Evolutionary conservation across 2,888 invertebrate species (phyloP).

Genomic region (Chaetogeoica ovagalla): DNA sequence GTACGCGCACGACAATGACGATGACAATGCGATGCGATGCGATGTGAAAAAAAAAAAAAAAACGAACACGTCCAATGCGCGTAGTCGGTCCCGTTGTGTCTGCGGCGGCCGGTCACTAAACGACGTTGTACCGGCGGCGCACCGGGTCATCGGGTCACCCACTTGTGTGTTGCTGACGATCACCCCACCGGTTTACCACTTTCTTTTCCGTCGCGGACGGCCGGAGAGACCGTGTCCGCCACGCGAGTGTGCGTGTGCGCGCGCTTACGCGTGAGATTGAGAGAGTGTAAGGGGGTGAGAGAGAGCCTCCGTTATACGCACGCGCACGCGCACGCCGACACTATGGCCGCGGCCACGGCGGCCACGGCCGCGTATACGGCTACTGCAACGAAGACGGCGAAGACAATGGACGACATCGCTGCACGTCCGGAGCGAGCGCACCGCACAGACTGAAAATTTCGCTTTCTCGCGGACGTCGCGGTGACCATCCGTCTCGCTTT

Average conservation of each 20-base stretch:
- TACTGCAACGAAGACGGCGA: not conserved
- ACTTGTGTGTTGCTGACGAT: conserved; percentile 28
- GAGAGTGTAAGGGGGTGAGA: not conserved
- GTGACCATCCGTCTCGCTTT: conserved; percentile 4
- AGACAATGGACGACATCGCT: conserved; percentile 4
- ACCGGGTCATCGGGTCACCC: conserved; percentile 51
- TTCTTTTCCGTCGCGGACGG: conserved; percentile 30
- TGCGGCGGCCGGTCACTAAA: conserved; percentile 30
- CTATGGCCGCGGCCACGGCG: not conserved
- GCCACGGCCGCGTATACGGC: not conserved
- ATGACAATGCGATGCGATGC: not conserved
- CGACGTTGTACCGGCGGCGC: conserved; percentile 43
- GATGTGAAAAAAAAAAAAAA: not conserved
- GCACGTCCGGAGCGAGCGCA: conserved; percentile 25
- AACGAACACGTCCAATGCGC: conserved; percentile 38
- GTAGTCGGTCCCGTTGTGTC: conserved; percentile 37
- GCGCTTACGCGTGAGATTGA: too few relatives aligned
- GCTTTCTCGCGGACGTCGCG: conserved; percentile 36
- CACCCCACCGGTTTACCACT: conserved; percentile 48
- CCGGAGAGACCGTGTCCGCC: too few relatives aligned
- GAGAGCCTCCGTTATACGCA: not conserved
- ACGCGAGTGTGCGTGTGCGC: not conserved
- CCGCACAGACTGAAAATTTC: conserved; percentile 42
- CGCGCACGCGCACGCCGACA: not conserved
- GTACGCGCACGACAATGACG: not conserved